Conservation (phyloP, 1,140 invertebrate species). For the Holotrichia oblita region DNA sequence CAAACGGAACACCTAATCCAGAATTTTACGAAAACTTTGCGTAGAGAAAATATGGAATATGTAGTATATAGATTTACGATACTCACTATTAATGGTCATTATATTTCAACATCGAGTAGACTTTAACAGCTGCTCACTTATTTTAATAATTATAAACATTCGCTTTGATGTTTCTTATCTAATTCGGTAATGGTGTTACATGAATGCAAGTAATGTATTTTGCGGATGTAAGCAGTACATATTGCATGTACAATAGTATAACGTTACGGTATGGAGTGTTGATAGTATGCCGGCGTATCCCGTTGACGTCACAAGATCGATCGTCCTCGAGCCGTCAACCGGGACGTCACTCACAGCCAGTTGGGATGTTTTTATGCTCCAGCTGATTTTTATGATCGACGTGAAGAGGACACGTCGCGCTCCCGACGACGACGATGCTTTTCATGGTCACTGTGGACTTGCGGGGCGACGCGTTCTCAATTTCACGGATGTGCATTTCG, state of each 20-base stretch:
- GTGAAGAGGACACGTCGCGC: slow-evolving; percentile 38
- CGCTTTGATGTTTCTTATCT: too few species aligned
- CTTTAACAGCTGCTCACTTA: too few species aligned
- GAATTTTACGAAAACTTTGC: too few species aligned
- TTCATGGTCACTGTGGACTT: slow-evolving; percentile 32
- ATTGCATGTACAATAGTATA: neutral
- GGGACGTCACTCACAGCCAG: slow-evolving; percentile 47
- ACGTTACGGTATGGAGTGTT: neutral
- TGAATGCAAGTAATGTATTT: too few species aligned
- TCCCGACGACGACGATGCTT: slow-evolving; percentile 1
- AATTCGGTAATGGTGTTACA: too few species aligned
- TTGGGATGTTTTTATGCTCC: slow-evolving; percentile 50
- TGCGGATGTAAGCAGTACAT: too few species aligned
- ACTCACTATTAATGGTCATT: too few species aligned
- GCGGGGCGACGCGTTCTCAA: slow-evolving; percentile 48
- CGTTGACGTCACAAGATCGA: slow-evolving; percentile 47
- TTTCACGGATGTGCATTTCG: slow-evolving; percentile 54
- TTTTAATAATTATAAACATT: too few species aligned
- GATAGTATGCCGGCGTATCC: slow-evolving; percentile 8
- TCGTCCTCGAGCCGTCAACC: slow-evolving; percentile 41
- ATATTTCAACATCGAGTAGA: too few species aligned
- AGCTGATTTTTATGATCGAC: slow-evolving; percentile 52
- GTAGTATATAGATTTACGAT: too few species aligned
- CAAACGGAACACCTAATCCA: too few species aligned
- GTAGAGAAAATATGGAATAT: too few species aligned